A percentile compares a stretch with the other conserved stretches of the same genome.
These are phyloP conservation scores for Drosophila percnosoma DNA, from an alignment of 2,888 invertebrate genomes.

Conservation along the genomic window DNA sequence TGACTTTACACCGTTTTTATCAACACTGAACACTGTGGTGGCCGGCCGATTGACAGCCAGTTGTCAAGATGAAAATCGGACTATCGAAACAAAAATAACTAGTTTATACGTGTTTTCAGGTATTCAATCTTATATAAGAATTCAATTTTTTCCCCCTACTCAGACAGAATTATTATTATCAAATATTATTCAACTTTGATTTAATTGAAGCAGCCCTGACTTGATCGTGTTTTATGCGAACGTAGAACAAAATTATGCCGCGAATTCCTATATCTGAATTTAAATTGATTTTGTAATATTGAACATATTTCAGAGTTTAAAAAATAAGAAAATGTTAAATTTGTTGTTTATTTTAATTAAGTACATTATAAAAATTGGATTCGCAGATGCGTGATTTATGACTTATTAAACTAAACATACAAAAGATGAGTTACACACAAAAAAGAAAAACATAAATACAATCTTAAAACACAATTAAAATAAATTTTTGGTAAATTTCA, in stretches of 20 bases:
- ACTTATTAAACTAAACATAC: constrained; percentile 5
- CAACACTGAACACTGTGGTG: constrained; percentile 45
- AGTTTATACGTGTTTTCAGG: neutral
- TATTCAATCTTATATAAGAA: neutral
- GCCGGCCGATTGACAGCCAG: constrained; percentile 7
- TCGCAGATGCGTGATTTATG: neutral
- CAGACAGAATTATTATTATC: neutral
- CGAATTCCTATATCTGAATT: neutral
- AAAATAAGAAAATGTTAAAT: neutral
- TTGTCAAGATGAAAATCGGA: neutral
- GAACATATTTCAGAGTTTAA: neutral
- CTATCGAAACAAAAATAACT: neutral
- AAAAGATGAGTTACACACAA: neutral
- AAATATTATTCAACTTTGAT: neutral
- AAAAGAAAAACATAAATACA: constrained; percentile 5
- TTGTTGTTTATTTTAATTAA: neutral
- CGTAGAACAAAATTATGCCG: neutral
- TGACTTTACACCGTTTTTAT: constrained; percentile 14
- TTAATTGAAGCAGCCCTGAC: neutral
- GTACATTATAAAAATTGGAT: neutral
- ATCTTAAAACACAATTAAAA: constrained; percentile 31
- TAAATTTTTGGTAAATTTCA: constrained; percentile 61
- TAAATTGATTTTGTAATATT: neutral
- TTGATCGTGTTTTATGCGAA: neutral
- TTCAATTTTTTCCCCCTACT: neutral